A percentile compares a stretch with the other conserved stretches of the same genome.
Conservation (phyloP, 2,888 invertebrate genomes). For the Endomychus coccineus region DNA sequence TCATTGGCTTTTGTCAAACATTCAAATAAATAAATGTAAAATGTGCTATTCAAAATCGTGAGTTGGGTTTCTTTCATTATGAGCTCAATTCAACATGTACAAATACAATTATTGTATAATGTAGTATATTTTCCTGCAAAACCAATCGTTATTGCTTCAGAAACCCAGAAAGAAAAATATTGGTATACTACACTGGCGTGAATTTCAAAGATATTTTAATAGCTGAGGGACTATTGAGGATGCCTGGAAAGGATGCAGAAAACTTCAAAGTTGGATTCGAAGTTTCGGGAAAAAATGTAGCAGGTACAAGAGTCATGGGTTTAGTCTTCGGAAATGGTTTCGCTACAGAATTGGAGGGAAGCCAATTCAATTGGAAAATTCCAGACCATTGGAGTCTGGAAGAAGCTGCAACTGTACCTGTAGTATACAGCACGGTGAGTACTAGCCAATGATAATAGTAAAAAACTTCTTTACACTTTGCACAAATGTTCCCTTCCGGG, state of each 20-base stretch:
- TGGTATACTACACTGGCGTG: conserved; percentile 76
- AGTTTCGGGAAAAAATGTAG: conserved; percentile 51
- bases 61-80: too few species aligned
- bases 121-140: too few species aligned
- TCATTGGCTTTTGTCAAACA: too few species aligned
- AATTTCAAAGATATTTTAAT: conserved; percentile 97
- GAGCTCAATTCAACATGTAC: too few species aligned
- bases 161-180: conserved; percentile 8
- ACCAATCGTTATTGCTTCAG: conserved; percentile 2
- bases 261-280: conserved; percentile 84
- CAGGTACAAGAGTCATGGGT: conserved; percentile 45
- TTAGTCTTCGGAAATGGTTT: conserved; percentile 42
- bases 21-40: too few species aligned
- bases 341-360: conserved; percentile 47
- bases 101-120: too few species aligned
- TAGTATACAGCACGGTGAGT: conserved; percentile 52
- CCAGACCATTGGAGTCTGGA: conserved; percentile 55
- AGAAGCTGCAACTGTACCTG: conserved; percentile 60
- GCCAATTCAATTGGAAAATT: conserved; percentile 44
- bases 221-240: conserved; percentile 86
- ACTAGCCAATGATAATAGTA: too few species aligned
- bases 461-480: too few species aligned
- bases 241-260: conserved; percentile 82
- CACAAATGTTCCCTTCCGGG: too few species aligned
- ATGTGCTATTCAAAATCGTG: too few species aligned